A percentile compares a stretch with the other conserved stretches of the same genome.
Evolutionary conservation across 1,140 invertebrate genomes (phyloP).

Genomic region (Phocides pigmalion): DNA sequence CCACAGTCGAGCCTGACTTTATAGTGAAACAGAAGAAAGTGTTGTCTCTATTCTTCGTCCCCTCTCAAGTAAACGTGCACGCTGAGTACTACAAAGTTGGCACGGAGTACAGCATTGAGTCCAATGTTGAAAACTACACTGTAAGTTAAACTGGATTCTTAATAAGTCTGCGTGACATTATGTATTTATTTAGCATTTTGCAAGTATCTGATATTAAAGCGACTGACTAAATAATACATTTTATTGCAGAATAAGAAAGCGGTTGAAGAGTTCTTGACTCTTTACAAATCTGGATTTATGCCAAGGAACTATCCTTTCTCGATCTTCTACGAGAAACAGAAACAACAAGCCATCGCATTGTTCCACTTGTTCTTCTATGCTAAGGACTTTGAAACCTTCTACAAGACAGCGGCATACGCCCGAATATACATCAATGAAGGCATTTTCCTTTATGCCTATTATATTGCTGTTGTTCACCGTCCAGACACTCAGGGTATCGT

Average conservation of each 20-base stretch:
- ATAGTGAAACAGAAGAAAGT: conserved; percentile 63
- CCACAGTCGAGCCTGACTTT: conserved; percentile 48
- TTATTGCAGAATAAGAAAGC: conserved; percentile 70
- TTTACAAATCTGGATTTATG: conserved; percentile 79
- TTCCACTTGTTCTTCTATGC: conserved; percentile 85
- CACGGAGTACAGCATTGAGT: conserved; percentile 57
- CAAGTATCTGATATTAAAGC: too few species aligned
- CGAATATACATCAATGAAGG: conserved; percentile 85
- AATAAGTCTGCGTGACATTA: too few species aligned
- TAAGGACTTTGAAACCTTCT: conserved; percentile 87
- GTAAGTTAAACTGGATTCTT: conserved; percentile 54
- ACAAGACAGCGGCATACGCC: conserved; percentile 85
- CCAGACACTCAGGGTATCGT: conserved; percentile 84
- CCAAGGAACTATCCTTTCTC: conserved; percentile 83
- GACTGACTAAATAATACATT: too few species aligned
- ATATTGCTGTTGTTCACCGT: conserved; percentile 84
- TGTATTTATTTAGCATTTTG: too few species aligned
- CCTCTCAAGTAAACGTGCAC: conserved; percentile 49
- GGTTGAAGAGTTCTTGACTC: conserved; percentile 83
- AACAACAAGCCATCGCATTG: conserved; percentile 82
- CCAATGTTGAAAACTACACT: conserved; percentile 54
- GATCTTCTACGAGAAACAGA: conserved; percentile 81
- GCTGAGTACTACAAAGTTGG: conserved; percentile 64
- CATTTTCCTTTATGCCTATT: conserved; percentile 85
- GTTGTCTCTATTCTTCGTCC: conserved; percentile 58